Evolutionary conservation across 2,888 invertebrate species (phyloP), one percentile per base, ranked within the genome.

Genomic region (Kryphioiulus occultus): DNA sequence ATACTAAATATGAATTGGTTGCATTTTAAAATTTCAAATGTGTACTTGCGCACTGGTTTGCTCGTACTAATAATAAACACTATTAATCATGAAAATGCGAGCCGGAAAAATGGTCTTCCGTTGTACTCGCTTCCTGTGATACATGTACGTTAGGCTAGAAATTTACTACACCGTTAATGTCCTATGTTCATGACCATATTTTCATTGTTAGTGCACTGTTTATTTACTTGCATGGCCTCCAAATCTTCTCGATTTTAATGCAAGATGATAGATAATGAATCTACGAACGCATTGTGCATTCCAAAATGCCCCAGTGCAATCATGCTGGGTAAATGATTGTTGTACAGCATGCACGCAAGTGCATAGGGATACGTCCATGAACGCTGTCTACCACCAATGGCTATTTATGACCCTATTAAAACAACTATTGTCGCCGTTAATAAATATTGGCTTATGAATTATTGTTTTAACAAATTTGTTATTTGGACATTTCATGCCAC

Each of bases 381-480:
- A 19, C 22, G 30, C 78, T 30, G 30, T 78, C 30, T 78, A 30
- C 30, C 78, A 78, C 12, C 78, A 7, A 78, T 22, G 3, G 78
- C 78, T 78, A 78, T 78, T 78, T 30, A 78, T 22, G 78, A 30
- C 30, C 30, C 78, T 30, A 78, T 78, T 78, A 78, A 78, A 78
- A 78, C 78, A 78, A 30, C 78, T 30, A 26, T 30, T 78, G 78
- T 30, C 78, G 26, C 78, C 78, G 22, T 78, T 78, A 78, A 78
- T 78, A 78, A 78, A 78, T 78, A 78, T 78, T 78, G 78, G 30
- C 78, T 78, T 78, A 78, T 30, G 78, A 78, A 30, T 78, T 78
- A 78, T 78, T 78, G 78, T 78, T 78, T 78, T 78, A 78, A 78
- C 78, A 30, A 78, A 78, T 78, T 78, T 78, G 78, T 78, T 78